Conservation (phyloP, 2,797 vertebrate genomes). For the Acanthopagrus latus region DNA sequence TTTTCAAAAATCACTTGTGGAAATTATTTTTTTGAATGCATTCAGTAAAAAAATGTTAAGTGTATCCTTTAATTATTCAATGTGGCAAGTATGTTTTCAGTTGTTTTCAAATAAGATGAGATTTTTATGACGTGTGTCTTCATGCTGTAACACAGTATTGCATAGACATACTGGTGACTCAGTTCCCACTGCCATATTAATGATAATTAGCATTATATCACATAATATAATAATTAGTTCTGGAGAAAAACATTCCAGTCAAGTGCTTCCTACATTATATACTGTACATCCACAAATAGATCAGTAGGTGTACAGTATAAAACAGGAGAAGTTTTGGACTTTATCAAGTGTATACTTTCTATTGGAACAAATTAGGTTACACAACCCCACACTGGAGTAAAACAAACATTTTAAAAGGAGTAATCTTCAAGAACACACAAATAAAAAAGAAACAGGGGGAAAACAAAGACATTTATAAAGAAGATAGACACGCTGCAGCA, state of each 20-base stretch:
- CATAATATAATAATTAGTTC: not conserved
- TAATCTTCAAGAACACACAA: not conserved
- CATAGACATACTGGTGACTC: not conserved
- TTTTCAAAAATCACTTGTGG: not conserved
- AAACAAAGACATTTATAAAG: not conserved
- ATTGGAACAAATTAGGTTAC: not conserved
- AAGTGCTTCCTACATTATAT: not conserved
- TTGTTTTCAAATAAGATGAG: not conserved
- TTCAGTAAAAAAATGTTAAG: not conserved
- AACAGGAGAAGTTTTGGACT: not conserved
- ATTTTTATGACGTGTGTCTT: not conserved
- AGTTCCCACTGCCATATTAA: too few species aligned
- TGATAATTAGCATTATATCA: too few species aligned
- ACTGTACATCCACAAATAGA: not conserved
- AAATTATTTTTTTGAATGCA: not conserved
- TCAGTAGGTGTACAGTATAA: not conserved
- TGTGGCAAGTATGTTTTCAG: not conserved
- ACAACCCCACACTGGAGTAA: not conserved
- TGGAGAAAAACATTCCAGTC: rapidly evolving
- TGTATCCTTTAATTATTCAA: not conserved
- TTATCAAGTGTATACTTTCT: not conserved
- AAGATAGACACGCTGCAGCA: not conserved
- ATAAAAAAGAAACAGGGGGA: not conserved
- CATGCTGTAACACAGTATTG: not conserved
- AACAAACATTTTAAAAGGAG: not conserved